A percentile compares a stretch with the other conserved stretches of the same genome.
Evolutionary conservation across 2,888 invertebrate species (phyloP).

Genomic region (Eudasyphora cyanicolor): DNA sequence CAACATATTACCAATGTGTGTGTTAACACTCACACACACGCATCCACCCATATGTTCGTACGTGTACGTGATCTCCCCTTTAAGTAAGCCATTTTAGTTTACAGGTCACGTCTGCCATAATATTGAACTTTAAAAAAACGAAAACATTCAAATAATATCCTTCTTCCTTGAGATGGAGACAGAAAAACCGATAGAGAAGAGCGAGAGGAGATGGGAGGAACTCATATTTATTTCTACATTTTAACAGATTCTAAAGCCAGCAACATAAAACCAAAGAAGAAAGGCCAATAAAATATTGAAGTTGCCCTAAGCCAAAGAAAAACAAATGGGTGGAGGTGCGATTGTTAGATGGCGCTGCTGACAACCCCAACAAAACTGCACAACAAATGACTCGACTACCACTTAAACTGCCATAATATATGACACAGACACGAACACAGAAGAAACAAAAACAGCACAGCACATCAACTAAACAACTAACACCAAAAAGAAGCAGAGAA

Average conservation of each 20-base stretch:
- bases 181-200: background rate
- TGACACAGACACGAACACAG: background rate
- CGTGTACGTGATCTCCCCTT: background rate
- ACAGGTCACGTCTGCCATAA: slow-evolving; percentile 76
- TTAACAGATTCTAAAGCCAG: slow-evolving; percentile 17
- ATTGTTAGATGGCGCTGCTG: background rate
- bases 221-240: background rate
- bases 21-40: background rate
- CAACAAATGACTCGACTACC: slow-evolving; percentile 19
- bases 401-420: background rate
- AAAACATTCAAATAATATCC: too few relatives aligned
- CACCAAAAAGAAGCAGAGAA: too few relatives aligned
- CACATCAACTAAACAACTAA: too few relatives aligned
- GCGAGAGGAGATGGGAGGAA: background rate
- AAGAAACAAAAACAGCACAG: background rate
- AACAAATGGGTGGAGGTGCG: background rate
- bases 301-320: background rate
- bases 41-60: background rate
- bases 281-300: background rate
- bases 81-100: slow-evolving; percentile 69
- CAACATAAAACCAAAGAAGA: background rate
- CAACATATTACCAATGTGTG: background rate
- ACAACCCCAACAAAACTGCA: background rate
- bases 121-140: slow-evolving; percentile 67
- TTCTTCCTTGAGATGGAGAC: too few relatives aligned